A percentile compares a stretch with the other conserved stretches of the same genome.
phyloP scores from a whole-genome alignment of 2,888 invertebrate species.

The Adela reaumurella region DNA sequence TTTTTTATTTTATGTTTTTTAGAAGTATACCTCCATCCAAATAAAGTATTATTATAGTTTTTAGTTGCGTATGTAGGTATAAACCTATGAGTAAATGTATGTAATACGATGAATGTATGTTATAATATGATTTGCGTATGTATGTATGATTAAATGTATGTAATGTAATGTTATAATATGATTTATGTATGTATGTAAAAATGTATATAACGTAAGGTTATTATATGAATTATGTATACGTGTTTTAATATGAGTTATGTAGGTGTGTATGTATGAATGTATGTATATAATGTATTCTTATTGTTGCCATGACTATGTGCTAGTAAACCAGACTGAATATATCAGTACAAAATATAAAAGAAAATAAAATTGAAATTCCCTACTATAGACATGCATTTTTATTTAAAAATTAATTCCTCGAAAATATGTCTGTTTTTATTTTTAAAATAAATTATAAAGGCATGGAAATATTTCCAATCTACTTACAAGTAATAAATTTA shows the following conservation, averaged over 20 bases:
- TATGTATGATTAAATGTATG: constrained; percentile 1
- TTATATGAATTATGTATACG: not conserved
- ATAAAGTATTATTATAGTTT: constrained; percentile 2
- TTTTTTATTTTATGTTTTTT: constrained; percentile 2
- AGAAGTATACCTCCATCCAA: too few species aligned
- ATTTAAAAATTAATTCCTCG: too few species aligned
- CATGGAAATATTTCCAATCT: too few species aligned
- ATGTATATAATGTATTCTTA: constrained; percentile 1
- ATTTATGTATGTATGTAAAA: constrained; percentile 2
- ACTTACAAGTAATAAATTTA: too few species aligned
- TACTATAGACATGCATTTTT: not conserved
- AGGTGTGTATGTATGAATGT: constrained; percentile 13
- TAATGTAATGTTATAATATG: not conserved
- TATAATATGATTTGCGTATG: too few species aligned
- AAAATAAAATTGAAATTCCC: not conserved
- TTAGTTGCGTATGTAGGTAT: constrained; percentile 2
- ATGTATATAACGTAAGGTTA: not conserved
- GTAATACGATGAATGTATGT: too few species aligned
- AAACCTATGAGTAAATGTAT: constrained; percentile 1
- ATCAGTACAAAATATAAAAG: not conserved
- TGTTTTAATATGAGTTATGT: constrained; percentile 3
- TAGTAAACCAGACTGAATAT: not conserved
- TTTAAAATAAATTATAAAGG: too few species aligned
- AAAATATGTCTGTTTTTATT: too few species aligned
- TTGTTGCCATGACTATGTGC: not conserved